These are phyloP conservation scores for Tyria jacobaeae DNA, from an alignment of 2,888 invertebrate species.

Conservation along the genomic window DNA sequence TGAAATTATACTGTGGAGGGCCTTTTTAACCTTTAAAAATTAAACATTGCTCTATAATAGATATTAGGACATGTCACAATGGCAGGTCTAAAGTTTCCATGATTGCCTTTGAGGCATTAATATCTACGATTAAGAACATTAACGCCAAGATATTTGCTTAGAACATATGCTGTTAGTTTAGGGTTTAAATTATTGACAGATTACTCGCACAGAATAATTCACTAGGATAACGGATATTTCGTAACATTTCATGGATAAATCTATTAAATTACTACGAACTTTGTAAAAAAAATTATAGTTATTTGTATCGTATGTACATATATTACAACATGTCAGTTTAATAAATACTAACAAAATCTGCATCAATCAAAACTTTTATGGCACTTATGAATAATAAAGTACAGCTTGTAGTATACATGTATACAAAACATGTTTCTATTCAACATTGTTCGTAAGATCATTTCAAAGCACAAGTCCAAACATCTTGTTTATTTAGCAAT, in stretches of 20 bases:
- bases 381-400: slow-evolving; percentile 10
- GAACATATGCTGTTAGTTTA: slow-evolving; percentile 33
- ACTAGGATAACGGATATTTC: slow-evolving; percentile 46
- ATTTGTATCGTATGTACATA: slow-evolving; percentile 73
- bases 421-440: not conserved
- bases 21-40: slow-evolving; percentile 23
- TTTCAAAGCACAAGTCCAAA: not conserved
- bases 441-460: not conserved
- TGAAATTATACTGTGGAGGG: not conserved
- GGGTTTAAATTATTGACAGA: slow-evolving; percentile 31
- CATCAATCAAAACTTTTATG: slow-evolving; percentile 21
- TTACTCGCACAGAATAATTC: slow-evolving; percentile 39
- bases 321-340: slow-evolving; percentile 64
- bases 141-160: slow-evolving; percentile 29
- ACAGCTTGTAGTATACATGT: not conserved
- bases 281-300: slow-evolving; percentile 71
- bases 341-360: slow-evolving; percentile 26
- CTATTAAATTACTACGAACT: slow-evolving; percentile 56
- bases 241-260: slow-evolving; percentile 50
- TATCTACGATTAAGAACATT: slow-evolving; percentile 34
- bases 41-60: slow-evolving; percentile 20
- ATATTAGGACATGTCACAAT: slow-evolving; percentile 27
- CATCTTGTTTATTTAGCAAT: too few relatives aligned
- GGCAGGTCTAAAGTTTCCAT: slow-evolving; percentile 32
- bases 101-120: slow-evolving; percentile 26